Evolutionary conservation across 2,888 invertebrate genomes (phyloP), one percentile per base, ranked within the genome.

Genomic region (Lissonota sp.): DNA sequence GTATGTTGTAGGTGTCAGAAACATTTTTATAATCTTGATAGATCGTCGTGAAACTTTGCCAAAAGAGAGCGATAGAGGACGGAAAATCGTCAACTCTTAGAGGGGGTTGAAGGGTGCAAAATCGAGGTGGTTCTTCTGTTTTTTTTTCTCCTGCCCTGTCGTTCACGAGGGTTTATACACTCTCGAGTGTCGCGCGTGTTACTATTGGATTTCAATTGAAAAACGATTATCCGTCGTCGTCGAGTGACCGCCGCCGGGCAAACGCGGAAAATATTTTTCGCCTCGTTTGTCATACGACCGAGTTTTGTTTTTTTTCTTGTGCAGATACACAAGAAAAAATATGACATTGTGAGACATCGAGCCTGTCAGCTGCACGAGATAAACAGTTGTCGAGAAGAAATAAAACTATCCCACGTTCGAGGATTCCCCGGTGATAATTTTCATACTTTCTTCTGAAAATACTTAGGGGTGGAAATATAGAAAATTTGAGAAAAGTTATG

Each of bases 151-250:
- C 67, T 67, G 14, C 12, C 12, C 40, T 39, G 39, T 66, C 51
- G 12, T 12, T 51, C 70, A 71, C 62, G 67, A 66, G 40, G 75
- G 42, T 49, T 73, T 64, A 58, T 76, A 66, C 75, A 14, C 64
- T 64, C 64, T 64, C 14, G 55, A 55, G 57, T 57, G 82, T 26
- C 26, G 26, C 26, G 26, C 70, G 67, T 83, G 83, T 87, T 84
- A 86, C 88, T 87, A 87, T 88, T 88, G 89, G 88, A 92, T 92
- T 92, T 91, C 92, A 91, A 92, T 92, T 91, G 91, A 87, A 91
- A 92, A 92, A 90, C 91, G 91, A 92, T 92, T 91, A 92, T 88
- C 91, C 91, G 26, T 84, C 81, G 89, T 26, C 89, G 88, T 90
- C 88, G 87, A 89, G 88, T 91, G 91, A 90, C 90, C 89, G 84